Conservation (phyloP, 64 coral and sea anemone genomes). For the Dendronephthya gigantea region DNA sequence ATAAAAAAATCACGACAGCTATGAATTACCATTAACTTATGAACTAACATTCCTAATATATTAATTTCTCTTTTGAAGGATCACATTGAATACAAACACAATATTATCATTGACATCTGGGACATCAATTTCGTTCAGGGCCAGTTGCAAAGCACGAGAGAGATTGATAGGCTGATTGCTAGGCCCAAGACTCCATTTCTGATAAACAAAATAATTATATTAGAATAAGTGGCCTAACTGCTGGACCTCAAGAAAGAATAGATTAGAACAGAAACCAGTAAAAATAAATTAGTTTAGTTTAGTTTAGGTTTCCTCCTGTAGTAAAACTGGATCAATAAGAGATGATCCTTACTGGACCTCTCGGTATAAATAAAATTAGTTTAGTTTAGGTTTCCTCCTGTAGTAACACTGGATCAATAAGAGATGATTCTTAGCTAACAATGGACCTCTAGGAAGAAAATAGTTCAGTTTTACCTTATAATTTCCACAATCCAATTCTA, state of each 20-base stretch:
- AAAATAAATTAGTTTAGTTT: no score
- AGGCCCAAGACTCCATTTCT: conserved; percentile 6
- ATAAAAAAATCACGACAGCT: neutral
- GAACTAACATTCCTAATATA: neutral
- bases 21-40: no score
- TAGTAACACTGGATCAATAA: no score
- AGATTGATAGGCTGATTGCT: neutral
- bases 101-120: neutral
- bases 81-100: neutral
- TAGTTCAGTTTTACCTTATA: neutral
- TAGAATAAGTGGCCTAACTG: neutral
- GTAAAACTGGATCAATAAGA: no score
- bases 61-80: neutral
- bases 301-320: no score
- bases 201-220: neutral
- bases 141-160: neutral
- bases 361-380: no score
- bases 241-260: no score
- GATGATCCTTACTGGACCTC: no score
- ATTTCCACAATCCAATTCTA: neutral
- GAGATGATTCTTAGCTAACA: no score
- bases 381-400: no score
- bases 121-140: neutral
- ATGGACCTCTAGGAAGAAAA: no score
- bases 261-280: no score